These are phyloP conservation scores for Theodoxus fluviatilis DNA, from an alignment of 2,888 invertebrate species.

Conservation along the genomic window DNA sequence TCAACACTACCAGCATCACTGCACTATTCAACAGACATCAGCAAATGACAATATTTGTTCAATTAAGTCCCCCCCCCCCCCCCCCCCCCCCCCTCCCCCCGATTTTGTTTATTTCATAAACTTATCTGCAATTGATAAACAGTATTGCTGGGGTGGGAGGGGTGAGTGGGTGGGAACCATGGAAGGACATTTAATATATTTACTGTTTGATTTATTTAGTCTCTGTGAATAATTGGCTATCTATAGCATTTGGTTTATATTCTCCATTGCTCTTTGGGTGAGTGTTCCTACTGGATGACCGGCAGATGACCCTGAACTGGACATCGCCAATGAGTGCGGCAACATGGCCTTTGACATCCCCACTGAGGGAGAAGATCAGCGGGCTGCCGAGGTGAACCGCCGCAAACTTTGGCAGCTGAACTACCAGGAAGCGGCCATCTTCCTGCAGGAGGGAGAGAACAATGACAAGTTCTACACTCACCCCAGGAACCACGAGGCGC, in stretches of 20 bases:
- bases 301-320: slow-evolving; percentile 40
- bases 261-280: slow-evolving; percentile 17
- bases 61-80: no score
- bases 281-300: no score
- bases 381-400: slow-evolving; percentile 30
- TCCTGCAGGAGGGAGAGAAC: slow-evolving; percentile 86
- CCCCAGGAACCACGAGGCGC: slow-evolving; percentile 80
- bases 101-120: no score
- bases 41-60: no score
- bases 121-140: no score
- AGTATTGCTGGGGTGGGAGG: no score
- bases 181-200: background rate
- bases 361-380: slow-evolving; percentile 25
- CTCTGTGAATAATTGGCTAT: background rate
- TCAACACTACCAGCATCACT: no score
- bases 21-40: no score
- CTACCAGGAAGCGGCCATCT: slow-evolving; percentile 88
- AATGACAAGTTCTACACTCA: slow-evolving; percentile 91
- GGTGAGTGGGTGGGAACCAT: no score
- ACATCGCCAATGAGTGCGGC: slow-evolving; percentile 45
- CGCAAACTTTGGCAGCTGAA: slow-evolving; percentile 79
- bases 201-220: background rate
- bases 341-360: slow-evolving; percentile 43
- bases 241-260: background rate
- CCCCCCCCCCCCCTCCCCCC: no score